phyloP scores from a whole-genome alignment of 1,140 invertebrate genomes.

The Nephotettix cincticeps region DNA sequence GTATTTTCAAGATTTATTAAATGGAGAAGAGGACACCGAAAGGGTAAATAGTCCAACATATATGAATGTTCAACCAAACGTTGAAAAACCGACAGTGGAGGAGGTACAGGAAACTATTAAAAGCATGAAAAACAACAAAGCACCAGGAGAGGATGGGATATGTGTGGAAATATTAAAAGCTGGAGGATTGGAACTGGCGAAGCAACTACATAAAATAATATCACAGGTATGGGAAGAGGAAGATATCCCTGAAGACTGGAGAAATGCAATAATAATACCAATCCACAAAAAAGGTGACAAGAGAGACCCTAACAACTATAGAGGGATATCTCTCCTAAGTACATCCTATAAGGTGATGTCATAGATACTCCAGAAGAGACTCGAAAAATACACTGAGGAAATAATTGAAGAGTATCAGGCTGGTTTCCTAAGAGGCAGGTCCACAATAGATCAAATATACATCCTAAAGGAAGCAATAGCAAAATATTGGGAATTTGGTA shows the following conservation, averaged over 20 bases:
- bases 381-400: conserved; percentile 19
- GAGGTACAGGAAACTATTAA: conserved; percentile 30
- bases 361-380: conserved; percentile 24
- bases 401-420: conserved; percentile 27
- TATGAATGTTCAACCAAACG: neutral
- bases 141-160: conserved; percentile 39
- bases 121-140: conserved; percentile 35
- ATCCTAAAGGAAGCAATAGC: conserved; percentile 23
- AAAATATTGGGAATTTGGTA: conserved; percentile 27
- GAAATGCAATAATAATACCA: conserved; percentile 33
- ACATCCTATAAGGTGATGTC: conserved; percentile 33
- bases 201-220: neutral
- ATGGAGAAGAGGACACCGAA: conserved; percentile 2
- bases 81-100: neutral
- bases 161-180: conserved; percentile 37
- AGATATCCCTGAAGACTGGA: conserved; percentile 38
- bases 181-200: neutral
- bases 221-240: conserved; percentile 29
- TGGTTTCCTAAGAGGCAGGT: conserved; percentile 26
- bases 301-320: conserved; percentile 37
- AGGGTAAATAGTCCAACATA: neutral
- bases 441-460: conserved; percentile 26
- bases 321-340: conserved; percentile 36
- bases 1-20: conserved; percentile 30
- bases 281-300: conserved; percentile 41